Evolutionary conservation across 2,888 invertebrate species (phyloP).

Genomic region (Nemotelus pantherinus): DNA sequence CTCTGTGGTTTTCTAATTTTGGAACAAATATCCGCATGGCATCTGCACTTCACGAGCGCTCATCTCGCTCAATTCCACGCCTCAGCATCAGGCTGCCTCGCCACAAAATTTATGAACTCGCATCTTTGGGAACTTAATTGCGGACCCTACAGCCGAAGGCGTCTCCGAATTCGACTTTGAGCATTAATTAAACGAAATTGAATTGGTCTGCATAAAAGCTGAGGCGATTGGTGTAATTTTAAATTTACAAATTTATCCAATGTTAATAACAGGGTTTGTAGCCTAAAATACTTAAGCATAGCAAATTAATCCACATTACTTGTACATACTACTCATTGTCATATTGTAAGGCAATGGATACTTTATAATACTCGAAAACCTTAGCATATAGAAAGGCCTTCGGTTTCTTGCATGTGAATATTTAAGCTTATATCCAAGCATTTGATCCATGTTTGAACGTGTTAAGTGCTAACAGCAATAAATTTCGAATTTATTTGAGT

Average conservation of each 20-base stretch:
- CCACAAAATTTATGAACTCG: constrained; percentile 18
- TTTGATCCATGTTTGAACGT: too few species aligned
- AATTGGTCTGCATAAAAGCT: constrained; percentile 14
- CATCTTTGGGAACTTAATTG: constrained; percentile 17
- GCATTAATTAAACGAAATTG: constrained; percentile 22
- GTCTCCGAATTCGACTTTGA: neutral
- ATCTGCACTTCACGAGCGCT: neutral
- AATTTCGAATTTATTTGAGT: too few species aligned
- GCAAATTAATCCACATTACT: too few species aligned
- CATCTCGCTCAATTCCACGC: constrained; percentile 1
- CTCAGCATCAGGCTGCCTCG: neutral
- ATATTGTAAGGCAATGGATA: too few species aligned
- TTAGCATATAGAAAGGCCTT: too few species aligned
- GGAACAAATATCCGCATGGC: neutral
- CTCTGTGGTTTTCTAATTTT: constrained; percentile 36
- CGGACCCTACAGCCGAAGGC: neutral
- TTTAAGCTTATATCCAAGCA: too few species aligned
- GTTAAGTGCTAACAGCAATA: too few species aligned
- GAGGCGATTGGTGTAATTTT: constrained; percentile 1
- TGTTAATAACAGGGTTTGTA: too few species aligned
- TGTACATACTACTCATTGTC: too few species aligned
- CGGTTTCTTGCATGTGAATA: too few species aligned
- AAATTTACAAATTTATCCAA: neutral
- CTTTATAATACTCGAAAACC: too few species aligned
- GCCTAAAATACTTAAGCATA: too few species aligned